Percentiles rank a stretch among this genome's conserved stretches.
phyloP scores from a whole-genome alignment of 2,113 vertebrate genomes.

The Albula glossodonta region DNA sequence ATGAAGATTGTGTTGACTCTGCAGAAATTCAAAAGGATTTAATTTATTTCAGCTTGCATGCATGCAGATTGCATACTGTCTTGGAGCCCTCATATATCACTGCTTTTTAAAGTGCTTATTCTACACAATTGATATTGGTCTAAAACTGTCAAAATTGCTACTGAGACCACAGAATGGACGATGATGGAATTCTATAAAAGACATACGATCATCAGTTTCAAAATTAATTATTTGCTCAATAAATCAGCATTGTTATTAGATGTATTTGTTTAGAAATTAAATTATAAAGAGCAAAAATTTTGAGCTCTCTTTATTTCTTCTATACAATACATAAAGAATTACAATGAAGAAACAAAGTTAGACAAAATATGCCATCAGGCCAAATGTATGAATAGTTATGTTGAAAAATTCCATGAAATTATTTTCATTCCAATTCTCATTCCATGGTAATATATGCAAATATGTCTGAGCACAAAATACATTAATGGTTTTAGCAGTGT shows the following conservation, averaged over 20 bases:
- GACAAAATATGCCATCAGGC: not conserved
- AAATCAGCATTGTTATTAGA: not conserved
- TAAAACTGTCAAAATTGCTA: not conserved
- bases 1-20: not conserved
- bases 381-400: not conserved
- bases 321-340: not conserved
- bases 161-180: not conserved
- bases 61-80: not conserved
- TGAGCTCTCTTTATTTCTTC: not conserved
- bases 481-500: slow-evolving; percentile 33
- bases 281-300: not conserved
- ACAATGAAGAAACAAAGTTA: not conserved
- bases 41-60: not conserved
- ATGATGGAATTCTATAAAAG: not conserved
- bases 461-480: slow-evolving; percentile 36
- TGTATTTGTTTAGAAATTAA: not conserved
- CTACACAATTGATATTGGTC: not conserved
- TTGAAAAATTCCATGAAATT: slow-evolving; percentile 26
- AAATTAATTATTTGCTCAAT: not conserved
- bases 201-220: not conserved
- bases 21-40: not conserved
- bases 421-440: slow-evolving; percentile 40
- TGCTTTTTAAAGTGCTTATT: not conserved
- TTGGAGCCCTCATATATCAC: not conserved
- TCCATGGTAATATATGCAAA: slow-evolving; percentile 48